A percentile compares a stretch with the other conserved stretches of the same genome.
Conservation (phyloP, 2,113 vertebrate genomes). For the Procavia capensis region DNA sequence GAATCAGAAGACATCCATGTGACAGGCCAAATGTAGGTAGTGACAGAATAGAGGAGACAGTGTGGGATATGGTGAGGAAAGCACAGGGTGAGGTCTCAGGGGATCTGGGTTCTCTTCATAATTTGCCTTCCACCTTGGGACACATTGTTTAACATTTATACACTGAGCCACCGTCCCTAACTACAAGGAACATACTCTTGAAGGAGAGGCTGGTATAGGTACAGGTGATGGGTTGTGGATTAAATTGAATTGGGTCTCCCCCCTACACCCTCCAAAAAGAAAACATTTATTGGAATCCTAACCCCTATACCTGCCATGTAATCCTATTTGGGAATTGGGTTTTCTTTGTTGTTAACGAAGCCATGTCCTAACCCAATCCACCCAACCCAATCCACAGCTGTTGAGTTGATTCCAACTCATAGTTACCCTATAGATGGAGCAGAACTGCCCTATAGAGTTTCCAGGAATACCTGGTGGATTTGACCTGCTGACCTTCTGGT, state of each 20-base stretch:
- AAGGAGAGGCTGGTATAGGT: not conserved
- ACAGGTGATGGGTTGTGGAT: not conserved
- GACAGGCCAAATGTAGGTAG: not conserved
- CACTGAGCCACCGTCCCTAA: not conserved
- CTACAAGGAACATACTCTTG: not conserved
- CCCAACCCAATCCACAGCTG: no score
- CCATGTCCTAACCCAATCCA: no score
- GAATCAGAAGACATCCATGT: not conserved
- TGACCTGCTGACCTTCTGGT: no score
- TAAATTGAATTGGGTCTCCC: not conserved
- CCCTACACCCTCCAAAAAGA: no score
- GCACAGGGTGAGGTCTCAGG: not conserved
- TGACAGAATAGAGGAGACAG: not conserved
- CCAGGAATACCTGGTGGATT: no score
- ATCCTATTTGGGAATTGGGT: not conserved
- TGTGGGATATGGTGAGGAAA: not conserved
- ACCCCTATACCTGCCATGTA: not conserved
- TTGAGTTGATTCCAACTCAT: no score
- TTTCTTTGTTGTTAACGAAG: not conserved
- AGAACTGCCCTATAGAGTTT: no score
- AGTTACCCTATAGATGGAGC: no score
- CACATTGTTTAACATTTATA: not conserved
- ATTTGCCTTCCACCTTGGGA: not conserved
- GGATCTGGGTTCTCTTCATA: not conserved
- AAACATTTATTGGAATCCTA: not conserved